Base-by-base conservation (phyloP, 2,797 vertebrate genomes). In the Oceanodroma leucorhoa region DNA sequence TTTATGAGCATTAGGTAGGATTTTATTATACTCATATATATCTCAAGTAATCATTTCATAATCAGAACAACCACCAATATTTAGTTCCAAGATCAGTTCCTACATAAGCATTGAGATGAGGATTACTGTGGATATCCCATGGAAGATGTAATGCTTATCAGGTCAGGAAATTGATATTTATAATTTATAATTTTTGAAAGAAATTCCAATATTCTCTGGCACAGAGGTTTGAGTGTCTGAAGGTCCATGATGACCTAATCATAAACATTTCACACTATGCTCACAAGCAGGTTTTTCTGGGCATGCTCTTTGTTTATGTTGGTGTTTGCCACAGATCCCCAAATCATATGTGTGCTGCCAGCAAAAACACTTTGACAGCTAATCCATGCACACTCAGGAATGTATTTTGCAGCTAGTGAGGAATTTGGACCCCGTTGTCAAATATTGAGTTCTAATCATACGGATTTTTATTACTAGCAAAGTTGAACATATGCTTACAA, bases 21-120 rank as follows among this genome's bases (percentile, higher is more conserved):
- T 87, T 95, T 95, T 90, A 93, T 91, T 94, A 60, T 57, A 66
- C 38, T 87, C 80, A 51, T 79, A 93, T 78, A 87, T 84, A 90
- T 78, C 30, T 91, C 83, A 88, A 89, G 46, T 87, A 91, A 94
- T 90, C 43, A 94, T 91, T 90, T 93, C 21, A 83, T 70, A 91
- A 84, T 77, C 62, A 80, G 62, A 77, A 79, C 64, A 84, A 46
- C 60, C 62, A 80, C 77, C 71, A 76, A 65, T 67, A 67, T 55
- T 81, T 90, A 77, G 46, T 84, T 86, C 69, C 73, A 72, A 88
- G 51, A 89, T 69, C 43, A 45, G 58, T 82, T 91, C 36, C 77
- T 95, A 40, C 40, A 60, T 15, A 62, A 93, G 54, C 78, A 72
- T 73, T 92, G 86, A 75, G 45, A 86, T 53, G 55, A 87, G 14